These are phyloP conservation scores for Typhlichthys subterraneus DNA, from an alignment of 2,797 vertebrate genomes.

Conservation along the genomic window DNA sequence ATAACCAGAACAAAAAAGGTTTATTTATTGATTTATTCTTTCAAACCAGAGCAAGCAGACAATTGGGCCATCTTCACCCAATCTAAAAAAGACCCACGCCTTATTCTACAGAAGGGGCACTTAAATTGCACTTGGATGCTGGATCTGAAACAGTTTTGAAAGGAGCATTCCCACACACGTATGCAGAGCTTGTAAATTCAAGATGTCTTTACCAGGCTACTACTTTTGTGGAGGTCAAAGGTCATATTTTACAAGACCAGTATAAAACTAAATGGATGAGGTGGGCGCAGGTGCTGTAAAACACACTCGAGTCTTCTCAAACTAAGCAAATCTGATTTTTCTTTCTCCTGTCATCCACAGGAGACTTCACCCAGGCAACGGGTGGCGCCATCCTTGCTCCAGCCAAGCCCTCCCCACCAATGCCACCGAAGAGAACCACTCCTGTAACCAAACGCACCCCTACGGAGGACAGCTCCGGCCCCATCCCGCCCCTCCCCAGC, in stretches of 20 bases:
- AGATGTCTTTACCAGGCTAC: conserved; percentile 1
- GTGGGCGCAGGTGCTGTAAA: neutral
- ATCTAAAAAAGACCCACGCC: too few relatives aligned
- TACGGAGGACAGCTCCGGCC: conserved; percentile 67
- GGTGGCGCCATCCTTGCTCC: conserved; percentile 74
- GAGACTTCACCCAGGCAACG: conserved; percentile 85
- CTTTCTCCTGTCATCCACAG: conserved; percentile 67
- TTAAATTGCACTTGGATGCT: too few relatives aligned
- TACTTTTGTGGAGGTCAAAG: too few relatives aligned
- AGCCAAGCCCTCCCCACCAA: conserved; percentile 91
- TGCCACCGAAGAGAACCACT: conserved; percentile 90
- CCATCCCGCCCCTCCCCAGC: conserved; percentile 55
- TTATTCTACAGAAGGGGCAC: too few relatives aligned
- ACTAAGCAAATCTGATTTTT: neutral
- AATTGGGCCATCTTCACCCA: too few relatives aligned
- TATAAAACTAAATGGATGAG: conserved; percentile 20
- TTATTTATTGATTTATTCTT: too few relatives aligned
- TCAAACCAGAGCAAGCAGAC: too few relatives aligned
- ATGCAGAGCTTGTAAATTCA: neutral
- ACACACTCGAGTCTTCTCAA: neutral
- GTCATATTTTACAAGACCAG: conserved; percentile 4
- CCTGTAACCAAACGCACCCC: conserved; percentile 73
- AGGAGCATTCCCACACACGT: too few relatives aligned
- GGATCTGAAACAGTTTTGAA: too few relatives aligned
- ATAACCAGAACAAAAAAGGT: too few relatives aligned